Base-by-base conservation (phyloP, 1,140 invertebrate genomes). In the Eciton burchellii region DNA sequence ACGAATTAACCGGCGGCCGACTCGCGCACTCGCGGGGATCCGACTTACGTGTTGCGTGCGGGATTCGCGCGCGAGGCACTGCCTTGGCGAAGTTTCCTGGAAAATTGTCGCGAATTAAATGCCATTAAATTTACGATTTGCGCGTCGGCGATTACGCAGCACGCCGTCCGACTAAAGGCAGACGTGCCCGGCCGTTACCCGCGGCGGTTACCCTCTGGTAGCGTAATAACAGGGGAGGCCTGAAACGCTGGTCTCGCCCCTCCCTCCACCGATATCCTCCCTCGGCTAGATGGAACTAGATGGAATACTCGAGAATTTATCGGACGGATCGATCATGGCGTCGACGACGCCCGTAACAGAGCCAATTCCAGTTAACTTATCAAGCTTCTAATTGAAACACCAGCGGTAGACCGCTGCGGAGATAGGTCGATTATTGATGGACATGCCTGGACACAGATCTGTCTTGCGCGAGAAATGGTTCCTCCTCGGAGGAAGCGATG, bases 101-200 rank as follows among this genome's bases (percentile, higher is more conserved):
- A 54, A 88, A 90, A 91, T 92, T 90, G 91, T 91, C 90, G 85
- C 89, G 89, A 92, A 92, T 92, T 92, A 92, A 92, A 92, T 87
- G 87, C 89, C 89, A 91, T 91, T 91, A 90, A 91, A 89, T 91
- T 91, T 91, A 82, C 89, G 89, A 90, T 90, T 79, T 91, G 86
- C 83, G 82, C 88, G 86, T 87, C 81, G 81, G 72, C 86, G 87
- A 91, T 91, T 92, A 91, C 85, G 86, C 85, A 77, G 81, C 54
- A 47, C 71, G 63, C 47, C 26, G 43, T 45, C 71, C 41, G 19
- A 76, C 56, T 24, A 47, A 74, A 76, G 74, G 60, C 70, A 86
- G 83, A 82, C 84, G 84, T 70, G 84, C 71, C 49, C 19, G 16
- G 57, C 76, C 83, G 76, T 84, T 86, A 82, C 60, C 45, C 57